Percentiles rank a stretch among this genome's conserved stretches.
phyloP scores from a whole-genome alignment of 2,888 invertebrate genomes.

The Rhamnusium bicolor region DNA sequence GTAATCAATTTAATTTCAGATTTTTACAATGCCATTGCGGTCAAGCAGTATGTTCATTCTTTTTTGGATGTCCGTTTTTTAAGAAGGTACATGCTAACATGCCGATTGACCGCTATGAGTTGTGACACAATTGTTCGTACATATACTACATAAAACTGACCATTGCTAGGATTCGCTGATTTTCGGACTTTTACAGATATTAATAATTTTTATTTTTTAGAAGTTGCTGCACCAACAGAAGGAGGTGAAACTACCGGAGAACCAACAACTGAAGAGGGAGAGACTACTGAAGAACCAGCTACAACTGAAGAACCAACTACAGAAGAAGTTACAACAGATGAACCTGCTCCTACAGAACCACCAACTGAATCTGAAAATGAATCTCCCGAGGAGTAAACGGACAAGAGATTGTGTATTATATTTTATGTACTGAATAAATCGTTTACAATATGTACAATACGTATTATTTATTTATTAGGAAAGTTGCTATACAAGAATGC shows the following conservation, averaged over 20 bases:
- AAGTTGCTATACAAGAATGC: not conserved
- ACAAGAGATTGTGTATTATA: not conserved
- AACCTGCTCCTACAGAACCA: not conserved
- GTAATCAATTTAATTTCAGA: no score
- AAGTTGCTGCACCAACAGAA: conserved; percentile 23
- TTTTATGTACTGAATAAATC: not conserved
- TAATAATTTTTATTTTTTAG: not conserved
- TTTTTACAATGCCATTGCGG: no score
- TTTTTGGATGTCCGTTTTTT: no score
- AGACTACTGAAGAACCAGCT: conserved; percentile 36
- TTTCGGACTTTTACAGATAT: no score
- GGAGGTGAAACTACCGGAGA: conserved; percentile 28
- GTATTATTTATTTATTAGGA: not conserved
- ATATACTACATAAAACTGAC: no score
- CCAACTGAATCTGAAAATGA: not conserved
- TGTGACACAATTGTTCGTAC: no score
- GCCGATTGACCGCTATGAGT: no score
- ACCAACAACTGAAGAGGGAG: conserved; percentile 30
- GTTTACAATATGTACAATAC: not conserved
- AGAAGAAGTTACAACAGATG: conserved; percentile 33
- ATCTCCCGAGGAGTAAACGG: not conserved
- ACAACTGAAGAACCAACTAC: conserved; percentile 39
- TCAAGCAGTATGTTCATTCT: no score
- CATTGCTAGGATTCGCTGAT: no score
- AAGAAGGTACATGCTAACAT: no score